These are phyloP conservation scores for Alfaro cultratus DNA, from an alignment of 2,797 vertebrate genomes.

Conservation along the genomic window DNA sequence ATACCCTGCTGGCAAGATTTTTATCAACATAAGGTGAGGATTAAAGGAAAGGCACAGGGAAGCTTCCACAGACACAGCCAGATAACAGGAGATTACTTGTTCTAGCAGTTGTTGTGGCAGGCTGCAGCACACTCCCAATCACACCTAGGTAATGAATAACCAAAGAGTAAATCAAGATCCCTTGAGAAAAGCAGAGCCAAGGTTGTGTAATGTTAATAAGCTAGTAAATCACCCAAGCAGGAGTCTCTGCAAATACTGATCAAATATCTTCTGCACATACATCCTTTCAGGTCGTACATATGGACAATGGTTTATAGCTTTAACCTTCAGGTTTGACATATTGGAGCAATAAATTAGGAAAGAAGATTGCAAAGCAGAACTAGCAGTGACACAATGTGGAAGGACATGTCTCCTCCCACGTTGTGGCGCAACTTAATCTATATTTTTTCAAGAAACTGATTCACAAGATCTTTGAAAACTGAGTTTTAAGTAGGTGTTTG, in stretches of 20 bases:
- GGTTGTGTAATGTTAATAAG: slow-evolving; percentile 26
- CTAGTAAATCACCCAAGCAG: slow-evolving; percentile 30
- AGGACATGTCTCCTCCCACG: neutral
- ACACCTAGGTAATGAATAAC: slow-evolving; percentile 73
- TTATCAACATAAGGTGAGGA: slow-evolving; percentile 10
- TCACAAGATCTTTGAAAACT: neutral
- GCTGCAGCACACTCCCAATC: slow-evolving; percentile 29
- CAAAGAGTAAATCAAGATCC: slow-evolving; percentile 32
- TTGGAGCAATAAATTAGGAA: neutral
- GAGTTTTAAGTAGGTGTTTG: neutral
- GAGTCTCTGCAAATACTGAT: neutral
- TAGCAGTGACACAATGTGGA: neutral
- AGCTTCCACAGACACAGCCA: slow-evolving; percentile 34
- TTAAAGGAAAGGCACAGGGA: slow-evolving; percentile 43
- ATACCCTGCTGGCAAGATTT: neutral
- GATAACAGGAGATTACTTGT: slow-evolving; percentile 65
- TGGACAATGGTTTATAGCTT: neutral
- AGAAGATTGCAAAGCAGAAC: slow-evolving; percentile 3
- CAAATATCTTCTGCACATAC: neutral
- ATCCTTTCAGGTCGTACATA: neutral
- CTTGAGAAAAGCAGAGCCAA: slow-evolving; percentile 1
- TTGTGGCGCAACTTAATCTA: neutral
- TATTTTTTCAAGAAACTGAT: neutral
- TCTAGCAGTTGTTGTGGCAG: slow-evolving; percentile 52
- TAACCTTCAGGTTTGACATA: slow-evolving; percentile 7